Evolutionary conservation across 2,113 vertebrate genomes (phyloP), one percentile per base, ranked within the genome.

Genomic region (Miniopterus natalensis): DNA sequence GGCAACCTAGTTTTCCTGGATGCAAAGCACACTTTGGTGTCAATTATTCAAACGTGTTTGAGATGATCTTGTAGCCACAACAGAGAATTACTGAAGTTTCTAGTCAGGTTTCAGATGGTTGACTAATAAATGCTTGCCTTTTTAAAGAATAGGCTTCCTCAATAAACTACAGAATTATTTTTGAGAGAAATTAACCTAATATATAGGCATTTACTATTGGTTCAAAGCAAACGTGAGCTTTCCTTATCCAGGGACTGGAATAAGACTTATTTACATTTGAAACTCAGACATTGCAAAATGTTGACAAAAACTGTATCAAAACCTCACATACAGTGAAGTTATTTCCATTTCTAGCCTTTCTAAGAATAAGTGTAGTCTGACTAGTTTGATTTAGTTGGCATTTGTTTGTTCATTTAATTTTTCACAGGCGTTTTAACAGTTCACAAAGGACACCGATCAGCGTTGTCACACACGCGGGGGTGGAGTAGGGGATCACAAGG

Each of bases 341-440:
- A 27, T 77, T 94, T 78, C n/a, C 36, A 57, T 87, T 73, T 77
- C 59, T 88, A 80, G 65, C 25, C 65, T 88, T 94, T 83, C 90
- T 55, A 75, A 74, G 31, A 83, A 78, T 63, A 47, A 91, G 57
- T 29, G 13, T 14, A 47, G 18, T 45, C 75, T 93, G 53, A 36
- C 25, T 10, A 6, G 59, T 81, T 73, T 73, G 75, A 84, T 68
- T 51, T 55, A 55, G 42, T 27, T 77, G 57, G 61, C 31, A 61
- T 79, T 79, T 93, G 47, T 80, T 81, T 92, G 63, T 92, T 70
- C 49, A 31, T 77, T 84, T 57, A 90, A 57, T 65, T 80, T 83
- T 65, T 53, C 55, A 42, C 10, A n/a, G 68, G 55, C 12, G 42
- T 61, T 71, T 79, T 66, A 65, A 79, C 83, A 92, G 65, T 23